These are phyloP conservation scores for Terebella lapidaria DNA, from an alignment of 2,888 invertebrate genomes.

Conservation along the genomic window DNA sequence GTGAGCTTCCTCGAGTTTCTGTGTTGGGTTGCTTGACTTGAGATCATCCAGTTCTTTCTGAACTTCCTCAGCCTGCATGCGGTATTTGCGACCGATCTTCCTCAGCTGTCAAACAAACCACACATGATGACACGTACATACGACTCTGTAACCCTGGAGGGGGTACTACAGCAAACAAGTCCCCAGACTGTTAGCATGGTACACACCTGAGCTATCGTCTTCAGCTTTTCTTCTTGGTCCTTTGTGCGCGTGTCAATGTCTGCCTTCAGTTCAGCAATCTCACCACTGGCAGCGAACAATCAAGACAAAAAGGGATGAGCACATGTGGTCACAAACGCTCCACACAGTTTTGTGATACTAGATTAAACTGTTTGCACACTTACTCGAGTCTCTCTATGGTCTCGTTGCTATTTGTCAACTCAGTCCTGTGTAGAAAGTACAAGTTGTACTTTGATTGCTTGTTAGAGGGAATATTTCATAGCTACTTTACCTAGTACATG, in stretches of 20 bases:
- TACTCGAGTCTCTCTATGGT: too few species aligned
- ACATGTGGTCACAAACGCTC: too few species aligned
- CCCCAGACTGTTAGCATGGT: neutral
- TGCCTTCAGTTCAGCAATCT: neutral
- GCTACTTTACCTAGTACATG: too few species aligned
- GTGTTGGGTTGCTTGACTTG: slow-evolving; percentile 1
- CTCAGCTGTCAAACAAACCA: slow-evolving; percentile 54
- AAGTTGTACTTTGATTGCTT: too few species aligned
- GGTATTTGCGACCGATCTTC: slow-evolving; percentile 89
- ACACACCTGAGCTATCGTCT: slow-evolving; percentile 16
- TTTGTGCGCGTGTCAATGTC: slow-evolving; percentile 7
- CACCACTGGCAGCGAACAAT: neutral
- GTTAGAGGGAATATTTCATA: too few species aligned
- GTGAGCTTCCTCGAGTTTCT: neutral
- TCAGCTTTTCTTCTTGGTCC: slow-evolving; percentile 21
- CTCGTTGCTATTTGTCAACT: too few species aligned
- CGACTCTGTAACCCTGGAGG: too few species aligned
- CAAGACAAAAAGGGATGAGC: too few species aligned
- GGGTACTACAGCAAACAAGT: neutral
- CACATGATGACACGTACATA: neutral
- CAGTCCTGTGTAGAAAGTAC: too few species aligned
- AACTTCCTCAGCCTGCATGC: slow-evolving; percentile 75
- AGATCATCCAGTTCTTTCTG: slow-evolving; percentile 22
- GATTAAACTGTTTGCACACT: too few species aligned
- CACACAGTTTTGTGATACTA: too few species aligned